Percentiles rank a stretch among this genome's conserved stretches.
Conservation (phyloP, 2,797 vertebrate species). For the Erpetoichthys calabaricus region DNA sequence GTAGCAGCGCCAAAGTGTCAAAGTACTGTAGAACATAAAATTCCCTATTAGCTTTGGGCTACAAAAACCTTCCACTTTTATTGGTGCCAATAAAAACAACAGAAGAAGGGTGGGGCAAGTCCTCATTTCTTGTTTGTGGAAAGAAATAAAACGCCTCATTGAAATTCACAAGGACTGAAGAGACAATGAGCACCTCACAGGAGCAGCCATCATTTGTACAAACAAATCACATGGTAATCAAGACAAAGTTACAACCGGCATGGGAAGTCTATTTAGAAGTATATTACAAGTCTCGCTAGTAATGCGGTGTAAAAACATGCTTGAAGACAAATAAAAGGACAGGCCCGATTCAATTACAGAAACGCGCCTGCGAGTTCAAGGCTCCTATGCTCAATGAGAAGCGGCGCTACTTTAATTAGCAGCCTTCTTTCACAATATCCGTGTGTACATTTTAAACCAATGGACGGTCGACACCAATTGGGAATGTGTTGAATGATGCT, state of each 20-base stretch:
- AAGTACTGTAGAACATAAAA: conserved; percentile 50
- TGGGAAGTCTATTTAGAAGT: conserved; percentile 47
- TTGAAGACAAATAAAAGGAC: too few species aligned
- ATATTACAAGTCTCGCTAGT: conserved; percentile 54
- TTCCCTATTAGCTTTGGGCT: conserved; percentile 43
- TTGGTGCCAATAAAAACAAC: conserved; percentile 51
- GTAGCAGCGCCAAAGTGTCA: too few species aligned
- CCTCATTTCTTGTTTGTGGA: conserved; percentile 59
- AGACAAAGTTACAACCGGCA: conserved; percentile 41
- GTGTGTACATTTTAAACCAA: too few species aligned
- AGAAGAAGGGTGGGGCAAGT: conserved; percentile 43
- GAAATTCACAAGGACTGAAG: conserved; percentile 61
- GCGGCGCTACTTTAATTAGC: too few species aligned
- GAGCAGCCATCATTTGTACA: conserved; percentile 62
- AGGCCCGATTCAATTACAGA: too few species aligned
- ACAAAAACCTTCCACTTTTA: conserved; percentile 47
- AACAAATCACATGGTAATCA: conserved; percentile 66
- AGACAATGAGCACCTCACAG: conserved; percentile 46
- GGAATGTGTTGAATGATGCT: too few species aligned
- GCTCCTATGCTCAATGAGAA: too few species aligned
- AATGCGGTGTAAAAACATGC: conserved; percentile 16
- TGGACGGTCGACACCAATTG: too few species aligned
- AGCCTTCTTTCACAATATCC: too few species aligned
- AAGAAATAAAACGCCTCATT: conserved; percentile 80
- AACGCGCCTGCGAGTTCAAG: too few species aligned